These are phyloP conservation scores for Vipera ursinii DNA, from an alignment of 2,797 vertebrate genomes.

Conservation along the genomic window DNA sequence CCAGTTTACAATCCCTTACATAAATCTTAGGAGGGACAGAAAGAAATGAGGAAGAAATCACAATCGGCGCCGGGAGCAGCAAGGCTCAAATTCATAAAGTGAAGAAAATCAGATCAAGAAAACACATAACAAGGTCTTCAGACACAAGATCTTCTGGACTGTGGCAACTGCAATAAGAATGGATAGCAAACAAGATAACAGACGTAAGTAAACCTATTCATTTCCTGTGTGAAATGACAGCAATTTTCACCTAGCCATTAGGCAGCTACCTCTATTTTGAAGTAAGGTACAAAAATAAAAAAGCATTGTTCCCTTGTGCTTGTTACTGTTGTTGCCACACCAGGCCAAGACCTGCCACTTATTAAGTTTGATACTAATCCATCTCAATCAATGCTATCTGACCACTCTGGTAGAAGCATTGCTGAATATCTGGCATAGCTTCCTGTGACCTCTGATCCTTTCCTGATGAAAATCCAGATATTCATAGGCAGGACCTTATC, in stretches of 20 bases:
- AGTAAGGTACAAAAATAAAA: neutral
- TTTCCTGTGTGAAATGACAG: neutral
- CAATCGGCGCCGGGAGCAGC: slow-evolving; percentile 67
- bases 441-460: neutral
- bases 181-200: slow-evolving; percentile 61
- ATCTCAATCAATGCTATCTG: too few relatives aligned
- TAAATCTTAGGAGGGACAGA: neutral
- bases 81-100: slow-evolving; percentile 70
- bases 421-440: neutral
- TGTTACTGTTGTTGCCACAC: neutral
- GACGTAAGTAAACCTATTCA: slow-evolving; percentile 13
- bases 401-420: neutral
- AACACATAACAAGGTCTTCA: slow-evolving; percentile 52
- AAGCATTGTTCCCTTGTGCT: neutral
- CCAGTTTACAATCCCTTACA: neutral
- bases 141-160: slow-evolving; percentile 41
- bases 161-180: slow-evolving; percentile 37
- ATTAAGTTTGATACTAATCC: neutral
- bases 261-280: neutral
- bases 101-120: slow-evolving; percentile 65
- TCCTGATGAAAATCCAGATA: neutral
- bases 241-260: neutral
- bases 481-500: neutral
- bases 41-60: slow-evolving; percentile 41
- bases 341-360: neutral